A percentile compares a stretch with the other conserved stretches of the same genome.
phyloP scores from a whole-genome alignment of 2,888 invertebrate species.

The Drosophila neotestacea region DNA sequence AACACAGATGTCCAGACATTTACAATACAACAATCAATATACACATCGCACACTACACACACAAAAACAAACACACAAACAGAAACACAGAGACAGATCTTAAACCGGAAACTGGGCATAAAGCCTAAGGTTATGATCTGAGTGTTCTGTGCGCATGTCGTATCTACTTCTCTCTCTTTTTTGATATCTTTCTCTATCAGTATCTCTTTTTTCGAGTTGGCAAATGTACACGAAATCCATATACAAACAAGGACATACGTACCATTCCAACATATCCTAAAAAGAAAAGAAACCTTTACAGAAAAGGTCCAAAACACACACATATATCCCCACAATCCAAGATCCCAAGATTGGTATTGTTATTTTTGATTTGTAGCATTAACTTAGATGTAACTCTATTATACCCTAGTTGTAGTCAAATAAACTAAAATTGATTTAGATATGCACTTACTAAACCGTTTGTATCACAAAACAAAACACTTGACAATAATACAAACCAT shows the following conservation, averaged over 20 bases:
- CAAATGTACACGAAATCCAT: slow-evolving; percentile 39
- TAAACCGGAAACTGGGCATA: slow-evolving; percentile 52
- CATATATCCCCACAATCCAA: neutral
- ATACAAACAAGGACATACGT: slow-evolving; percentile 46
- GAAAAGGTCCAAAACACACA: slow-evolving; percentile 39
- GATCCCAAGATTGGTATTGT: slow-evolving; percentile 48
- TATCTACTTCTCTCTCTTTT: slow-evolving; percentile 30
- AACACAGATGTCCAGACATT: slow-evolving; percentile 66
- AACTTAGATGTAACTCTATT: slow-evolving; percentile 61
- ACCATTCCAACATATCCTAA: slow-evolving; percentile 21
- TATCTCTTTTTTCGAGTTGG: slow-evolving; percentile 26
- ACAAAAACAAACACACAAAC: slow-evolving; percentile 23
- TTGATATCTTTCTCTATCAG: slow-evolving; percentile 14
- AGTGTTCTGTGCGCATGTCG: slow-evolving; percentile 58
- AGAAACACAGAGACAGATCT: slow-evolving; percentile 29
- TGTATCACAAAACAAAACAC: slow-evolving; percentile 25
- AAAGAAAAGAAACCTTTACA: slow-evolving; percentile 48
- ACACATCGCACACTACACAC: slow-evolving; percentile 2
- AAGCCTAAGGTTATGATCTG: slow-evolving; percentile 44
- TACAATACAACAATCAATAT: neutral
- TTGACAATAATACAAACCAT: slow-evolving; percentile 56
- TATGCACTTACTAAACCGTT: slow-evolving; percentile 47
- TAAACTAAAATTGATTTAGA: slow-evolving; percentile 25
- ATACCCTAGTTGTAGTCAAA: slow-evolving; percentile 26
- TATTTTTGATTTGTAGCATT: slow-evolving; percentile 51